Percentiles rank a stretch among this genome's conserved stretches.
Evolutionary conservation across 1,140 invertebrate genomes (phyloP).

Genomic region (honey bee (Apis mellifera)): Amel_HAv3.1 CM009944.2:954001-954500

Average conservation of each 20-base stretch:
- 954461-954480: no score
- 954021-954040: slow-evolving; percentile 25
- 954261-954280: no score
- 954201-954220: no score
- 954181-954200: neutral
- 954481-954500: no score
- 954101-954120: slow-evolving; percentile 24
- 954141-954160: neutral
- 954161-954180: slow-evolving; percentile 3
- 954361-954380: neutral
- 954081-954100: neutral
- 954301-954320: no score
- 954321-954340: no score
- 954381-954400: no score
- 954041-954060: slow-evolving; percentile 23
- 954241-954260: neutral
- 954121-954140: neutral
- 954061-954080: neutral
- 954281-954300: no score
- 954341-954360: no score
- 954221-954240: neutral
- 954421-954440: neutral
- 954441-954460: no score
- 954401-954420: no score
- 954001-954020: slow-evolving; percentile 1